Percentiles rank a stretch among this genome's conserved stretches.
phyloP scores from a whole-genome alignment of 2,113 vertebrate genomes.

The Poecile atricapillus region DNA sequence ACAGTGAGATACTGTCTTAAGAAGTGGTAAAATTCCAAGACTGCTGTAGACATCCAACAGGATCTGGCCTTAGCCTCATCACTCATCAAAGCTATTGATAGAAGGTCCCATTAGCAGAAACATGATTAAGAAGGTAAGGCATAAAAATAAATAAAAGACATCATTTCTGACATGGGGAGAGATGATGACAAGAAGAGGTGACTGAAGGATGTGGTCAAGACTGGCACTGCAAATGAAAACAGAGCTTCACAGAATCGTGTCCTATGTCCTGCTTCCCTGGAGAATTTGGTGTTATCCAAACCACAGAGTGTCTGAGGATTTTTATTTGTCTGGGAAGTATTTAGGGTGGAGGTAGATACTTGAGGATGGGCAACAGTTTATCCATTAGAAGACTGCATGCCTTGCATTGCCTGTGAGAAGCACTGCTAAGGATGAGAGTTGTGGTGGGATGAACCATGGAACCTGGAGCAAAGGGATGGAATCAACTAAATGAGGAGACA shows the following conservation, averaged over 20 bases:
- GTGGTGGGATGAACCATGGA: rapidly evolving
- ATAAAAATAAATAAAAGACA: background rate
- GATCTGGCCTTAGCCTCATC: background rate
- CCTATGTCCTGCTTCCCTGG: background rate
- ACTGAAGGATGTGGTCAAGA: background rate
- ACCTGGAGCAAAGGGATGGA: background rate
- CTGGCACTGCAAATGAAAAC: background rate
- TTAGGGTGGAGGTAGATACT: background rate
- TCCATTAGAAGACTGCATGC: background rate
- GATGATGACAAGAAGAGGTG: background rate
- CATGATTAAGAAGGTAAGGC: background rate
- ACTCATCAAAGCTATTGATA: background rate
- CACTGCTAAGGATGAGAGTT: background rate
- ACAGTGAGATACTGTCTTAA: background rate
- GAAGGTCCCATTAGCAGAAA: background rate
- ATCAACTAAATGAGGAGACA: background rate
- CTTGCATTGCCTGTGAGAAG: background rate
- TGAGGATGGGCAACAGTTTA: background rate
- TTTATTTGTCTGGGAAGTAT: background rate
- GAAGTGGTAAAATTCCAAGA: background rate
- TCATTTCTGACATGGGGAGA: background rate
- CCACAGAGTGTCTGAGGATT: rapidly evolving
- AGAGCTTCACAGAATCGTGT: background rate
- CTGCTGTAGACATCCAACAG: background rate
- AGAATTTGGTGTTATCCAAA: background rate